Percentiles rank a stretch among this genome's conserved stretches.
phyloP scores from a whole-genome alignment of 2,888 invertebrate species.

The Meganola albula region DNA sequence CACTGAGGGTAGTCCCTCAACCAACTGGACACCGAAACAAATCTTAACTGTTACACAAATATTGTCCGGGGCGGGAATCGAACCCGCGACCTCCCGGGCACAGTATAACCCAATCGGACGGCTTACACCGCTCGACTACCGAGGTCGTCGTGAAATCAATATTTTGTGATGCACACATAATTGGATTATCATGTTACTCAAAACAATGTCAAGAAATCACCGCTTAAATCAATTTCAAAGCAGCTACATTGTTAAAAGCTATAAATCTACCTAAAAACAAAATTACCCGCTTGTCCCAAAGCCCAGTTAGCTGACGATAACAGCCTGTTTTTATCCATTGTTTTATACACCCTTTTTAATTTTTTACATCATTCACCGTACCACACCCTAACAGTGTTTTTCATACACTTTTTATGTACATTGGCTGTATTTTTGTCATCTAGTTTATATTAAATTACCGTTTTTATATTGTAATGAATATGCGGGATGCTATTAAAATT shows the following conservation, averaged over 20 bases:
- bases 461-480: slow-evolving; percentile 71
- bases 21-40: no score
- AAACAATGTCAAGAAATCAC: slow-evolving; percentile 5
- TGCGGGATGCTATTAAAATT: slow-evolving; percentile 58
- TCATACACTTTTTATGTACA: slow-evolving; percentile 55
- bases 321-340: slow-evolving; percentile 59
- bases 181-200: no score
- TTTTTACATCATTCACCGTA: slow-evolving; percentile 44
- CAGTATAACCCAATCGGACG: no score
- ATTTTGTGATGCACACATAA: no score
- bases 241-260: slow-evolving; percentile 28
- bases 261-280: slow-evolving; percentile 61
- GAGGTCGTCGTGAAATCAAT: no score
- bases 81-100: no score
- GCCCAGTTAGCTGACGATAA: slow-evolving; percentile 62
- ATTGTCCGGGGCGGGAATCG: no score
- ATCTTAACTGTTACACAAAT: no score
- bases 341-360: slow-evolving; percentile 57
- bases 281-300: slow-evolving; percentile 68
- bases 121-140: no score
- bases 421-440: slow-evolving; percentile 71
- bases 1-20: no score
- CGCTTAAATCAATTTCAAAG: slow-evolving; percentile 12
- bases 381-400: slow-evolving; percentile 50
- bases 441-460: slow-evolving; percentile 76